Evolutionary conservation across 2,888 invertebrate genomes (phyloP).

Genomic region (Nomada ruficornis): DNA sequence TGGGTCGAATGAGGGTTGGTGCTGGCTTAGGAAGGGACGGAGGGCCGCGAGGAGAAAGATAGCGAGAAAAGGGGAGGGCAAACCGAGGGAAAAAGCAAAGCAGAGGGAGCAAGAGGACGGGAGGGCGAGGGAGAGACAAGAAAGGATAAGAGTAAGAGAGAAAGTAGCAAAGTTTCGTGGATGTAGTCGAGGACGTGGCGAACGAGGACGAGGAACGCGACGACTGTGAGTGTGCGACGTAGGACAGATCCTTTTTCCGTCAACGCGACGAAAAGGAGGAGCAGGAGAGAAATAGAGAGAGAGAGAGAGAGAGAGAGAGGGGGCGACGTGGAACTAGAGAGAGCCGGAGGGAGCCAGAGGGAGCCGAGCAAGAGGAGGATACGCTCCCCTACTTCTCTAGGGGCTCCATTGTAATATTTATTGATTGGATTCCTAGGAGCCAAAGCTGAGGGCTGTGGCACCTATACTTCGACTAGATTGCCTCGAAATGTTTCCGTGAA

Average conservation of each 20-base stretch:
- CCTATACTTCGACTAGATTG: conserved; percentile 72
- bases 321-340: too few relatives aligned
- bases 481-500: conserved; percentile 57
- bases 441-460: conserved; percentile 75
- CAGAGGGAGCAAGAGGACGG: conserved; percentile 35
- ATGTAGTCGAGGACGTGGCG: conserved; percentile 69
- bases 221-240: conserved; percentile 69
- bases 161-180: conserved; percentile 69
- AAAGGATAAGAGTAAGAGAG: conserved; percentile 25
- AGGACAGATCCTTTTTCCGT: conserved; percentile 73
- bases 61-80: conserved; percentile 39
- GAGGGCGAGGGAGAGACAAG: conserved; percentile 51
- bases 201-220: conserved; percentile 69
- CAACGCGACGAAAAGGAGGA: conserved; percentile 67
- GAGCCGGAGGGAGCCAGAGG: conserved; percentile 47
- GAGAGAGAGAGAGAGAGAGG: conserved; percentile 32
- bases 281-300: conserved; percentile 43
- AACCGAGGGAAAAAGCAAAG: conserved; percentile 59
- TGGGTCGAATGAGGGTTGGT: conserved; percentile 81
- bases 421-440: conserved; percentile 83
- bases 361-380: conserved; percentile 67
- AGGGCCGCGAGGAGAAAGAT: conserved; percentile 57
- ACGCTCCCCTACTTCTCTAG: conserved; percentile 79
- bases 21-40: conserved; percentile 82
- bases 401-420: conserved; percentile 84